Evolutionary conservation across 2,113 vertebrate species (phyloP).

Genomic region (Balaenoptera acutorostrata): DNA sequence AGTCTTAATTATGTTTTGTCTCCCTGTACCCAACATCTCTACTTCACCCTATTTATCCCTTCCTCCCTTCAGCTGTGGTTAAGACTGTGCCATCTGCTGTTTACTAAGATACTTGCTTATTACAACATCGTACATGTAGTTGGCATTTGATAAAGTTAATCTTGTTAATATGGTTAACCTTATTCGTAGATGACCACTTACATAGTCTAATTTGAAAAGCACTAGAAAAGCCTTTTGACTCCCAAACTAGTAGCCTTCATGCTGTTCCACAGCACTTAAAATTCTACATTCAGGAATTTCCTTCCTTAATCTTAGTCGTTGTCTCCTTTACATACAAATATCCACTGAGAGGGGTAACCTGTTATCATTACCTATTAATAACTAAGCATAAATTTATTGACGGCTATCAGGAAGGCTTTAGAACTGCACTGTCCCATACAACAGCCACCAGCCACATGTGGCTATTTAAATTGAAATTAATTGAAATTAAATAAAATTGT

Average conservation of each 20-base stretch:
- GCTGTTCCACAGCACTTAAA: not conserved
- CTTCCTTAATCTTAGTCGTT: not conserved
- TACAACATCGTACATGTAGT: not conserved
- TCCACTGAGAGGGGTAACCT: not conserved
- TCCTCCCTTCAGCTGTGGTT: not conserved
- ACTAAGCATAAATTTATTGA: not conserved
- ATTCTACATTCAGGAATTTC: not conserved
- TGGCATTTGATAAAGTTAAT: not conserved
- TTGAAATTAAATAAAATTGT: not conserved
- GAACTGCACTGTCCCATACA: not conserved
- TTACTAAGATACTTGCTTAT: not conserved
- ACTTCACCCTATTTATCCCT: not conserved
- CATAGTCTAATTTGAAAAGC: not conserved
- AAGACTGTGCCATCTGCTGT: not conserved
- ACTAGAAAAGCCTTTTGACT: not conserved
- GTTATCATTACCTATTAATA: not conserved
- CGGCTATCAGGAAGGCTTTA: not conserved
- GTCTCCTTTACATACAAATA: constrained; percentile 14
- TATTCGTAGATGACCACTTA: not conserved
- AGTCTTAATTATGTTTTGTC: not conserved
- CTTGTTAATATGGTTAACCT: not conserved
- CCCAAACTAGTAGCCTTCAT: not conserved
- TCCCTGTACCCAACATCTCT: not conserved
- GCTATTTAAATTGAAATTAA: not conserved
- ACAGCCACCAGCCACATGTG: not conserved